Percentiles rank a stretch among this genome's conserved stretches.
These are phyloP conservation scores for Coregonus suidteri DNA, from an alignment of 2,797 vertebrate species.

Conservation along the genomic window DNA sequence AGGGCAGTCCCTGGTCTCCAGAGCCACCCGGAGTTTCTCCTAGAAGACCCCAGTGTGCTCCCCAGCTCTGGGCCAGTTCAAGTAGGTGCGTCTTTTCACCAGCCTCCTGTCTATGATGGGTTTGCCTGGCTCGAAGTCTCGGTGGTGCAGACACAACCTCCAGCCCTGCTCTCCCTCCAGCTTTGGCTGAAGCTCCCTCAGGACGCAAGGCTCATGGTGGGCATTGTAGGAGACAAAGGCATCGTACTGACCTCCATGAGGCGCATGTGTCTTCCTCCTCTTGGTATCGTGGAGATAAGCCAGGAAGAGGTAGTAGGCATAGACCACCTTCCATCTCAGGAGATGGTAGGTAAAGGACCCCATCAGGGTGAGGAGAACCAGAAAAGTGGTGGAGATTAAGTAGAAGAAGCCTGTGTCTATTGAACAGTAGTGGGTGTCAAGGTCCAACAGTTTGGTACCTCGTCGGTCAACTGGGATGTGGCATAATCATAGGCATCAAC, in stretches of 20 bases:
- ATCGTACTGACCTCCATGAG: conserved; percentile 57
- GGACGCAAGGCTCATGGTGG: conserved; percentile 68
- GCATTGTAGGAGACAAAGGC: conserved; percentile 58
- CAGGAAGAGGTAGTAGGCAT: conserved; percentile 67
- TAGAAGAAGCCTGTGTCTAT: conserved; percentile 41
- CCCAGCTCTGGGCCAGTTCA: conserved; percentile 67
- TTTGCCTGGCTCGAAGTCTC: conserved; percentile 74
- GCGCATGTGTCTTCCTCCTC: conserved; percentile 38
- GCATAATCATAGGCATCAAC: conserved; percentile 51
- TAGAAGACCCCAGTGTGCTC: background rate
- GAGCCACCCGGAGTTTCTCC: background rate
- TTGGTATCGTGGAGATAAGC: conserved; percentile 58
- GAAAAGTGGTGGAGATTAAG: conserved; percentile 44
- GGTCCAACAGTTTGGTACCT: conserved; percentile 51
- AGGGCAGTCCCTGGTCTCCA: background rate
- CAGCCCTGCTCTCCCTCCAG: conserved; percentile 73
- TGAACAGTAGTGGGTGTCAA: conserved; percentile 49
- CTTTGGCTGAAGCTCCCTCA: conserved; percentile 62
- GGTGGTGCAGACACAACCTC: conserved; percentile 74
- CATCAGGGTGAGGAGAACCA: conserved; percentile 42
- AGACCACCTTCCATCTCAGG: conserved; percentile 64
- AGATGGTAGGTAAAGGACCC: conserved; percentile 60
- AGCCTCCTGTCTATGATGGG: conserved; percentile 76
- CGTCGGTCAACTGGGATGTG: conserved; percentile 49
- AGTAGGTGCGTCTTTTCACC: conserved; percentile 72